These are phyloP conservation scores for Phylloscopus trochilus DNA, from an alignment of 2,113 vertebrate genomes.

Conservation along the genomic window DNA sequence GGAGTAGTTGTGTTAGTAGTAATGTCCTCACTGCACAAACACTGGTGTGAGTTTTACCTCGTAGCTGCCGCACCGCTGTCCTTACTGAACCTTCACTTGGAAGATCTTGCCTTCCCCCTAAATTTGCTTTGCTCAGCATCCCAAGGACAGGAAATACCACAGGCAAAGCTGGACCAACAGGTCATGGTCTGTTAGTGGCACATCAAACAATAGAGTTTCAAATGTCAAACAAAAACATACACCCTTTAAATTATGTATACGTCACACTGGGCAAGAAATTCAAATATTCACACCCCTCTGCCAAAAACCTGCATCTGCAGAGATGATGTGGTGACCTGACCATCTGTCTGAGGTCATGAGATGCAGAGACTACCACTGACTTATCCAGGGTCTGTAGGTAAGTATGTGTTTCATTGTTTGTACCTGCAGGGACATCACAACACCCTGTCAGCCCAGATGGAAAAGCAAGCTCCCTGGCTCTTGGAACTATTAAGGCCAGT, in stretches of 20 bases:
- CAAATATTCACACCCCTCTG: neutral
- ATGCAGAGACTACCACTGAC: neutral
- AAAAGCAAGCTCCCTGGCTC: neutral
- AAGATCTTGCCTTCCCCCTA: neutral
- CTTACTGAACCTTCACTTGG: neutral
- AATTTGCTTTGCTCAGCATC: neutral
- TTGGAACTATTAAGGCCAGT: neutral
- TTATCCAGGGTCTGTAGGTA: neutral
- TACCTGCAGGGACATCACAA: neutral
- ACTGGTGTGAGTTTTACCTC: neutral
- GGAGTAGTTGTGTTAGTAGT: neutral
- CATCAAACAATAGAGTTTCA: neutral
- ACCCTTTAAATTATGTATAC: neutral
- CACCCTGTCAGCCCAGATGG: neutral
- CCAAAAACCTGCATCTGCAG: neutral
- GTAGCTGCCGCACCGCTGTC: neutral
- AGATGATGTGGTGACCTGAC: neutral
- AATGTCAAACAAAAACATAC: neutral
- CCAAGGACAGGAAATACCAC: neutral
- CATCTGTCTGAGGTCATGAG: neutral
- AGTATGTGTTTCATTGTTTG: neutral
- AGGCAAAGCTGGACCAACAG: neutral
- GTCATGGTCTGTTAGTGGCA: neutral
- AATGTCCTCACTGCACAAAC: neutral
- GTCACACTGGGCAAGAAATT: neutral